Conservation (phyloP, 2,797 vertebrate species). For the Chaetophractus vellerosus region DNA sequence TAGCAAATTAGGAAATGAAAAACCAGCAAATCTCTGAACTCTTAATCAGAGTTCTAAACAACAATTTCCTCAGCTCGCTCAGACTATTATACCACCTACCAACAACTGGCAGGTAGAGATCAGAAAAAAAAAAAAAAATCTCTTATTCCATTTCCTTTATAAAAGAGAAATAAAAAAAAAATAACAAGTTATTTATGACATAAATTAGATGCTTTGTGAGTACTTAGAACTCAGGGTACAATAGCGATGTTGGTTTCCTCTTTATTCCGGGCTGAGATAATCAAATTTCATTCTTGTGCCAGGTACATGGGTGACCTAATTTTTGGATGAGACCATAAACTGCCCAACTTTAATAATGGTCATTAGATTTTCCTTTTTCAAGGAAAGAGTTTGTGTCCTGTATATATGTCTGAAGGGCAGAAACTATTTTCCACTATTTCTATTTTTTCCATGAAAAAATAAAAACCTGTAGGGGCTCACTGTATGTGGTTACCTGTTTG, state of each 20-base stretch:
- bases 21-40: slow-evolving; percentile 2
- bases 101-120: neutral
- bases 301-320: neutral
- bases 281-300: neutral
- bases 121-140: neutral
- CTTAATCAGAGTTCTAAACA: neutral
- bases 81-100: neutral
- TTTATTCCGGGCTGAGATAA: neutral
- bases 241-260: neutral
- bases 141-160: slow-evolving; percentile 11
- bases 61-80: neutral
- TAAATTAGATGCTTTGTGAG: neutral
- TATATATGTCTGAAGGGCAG: neutral
- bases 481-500: neutral
- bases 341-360: neutral
- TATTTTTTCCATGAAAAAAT: slow-evolving; percentile 39
- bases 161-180: neutral
- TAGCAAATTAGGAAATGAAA: slow-evolving; percentile 57
- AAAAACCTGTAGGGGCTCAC: neutral
- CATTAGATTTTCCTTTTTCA: neutral
- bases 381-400: neutral
- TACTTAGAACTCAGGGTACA: neutral
- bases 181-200: neutral
- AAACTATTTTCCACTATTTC: slow-evolving; percentile 38
- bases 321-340: neutral